Base-by-base conservation (phyloP, 2,888 invertebrate genomes). In the Oeneis ivallda region DNA sequence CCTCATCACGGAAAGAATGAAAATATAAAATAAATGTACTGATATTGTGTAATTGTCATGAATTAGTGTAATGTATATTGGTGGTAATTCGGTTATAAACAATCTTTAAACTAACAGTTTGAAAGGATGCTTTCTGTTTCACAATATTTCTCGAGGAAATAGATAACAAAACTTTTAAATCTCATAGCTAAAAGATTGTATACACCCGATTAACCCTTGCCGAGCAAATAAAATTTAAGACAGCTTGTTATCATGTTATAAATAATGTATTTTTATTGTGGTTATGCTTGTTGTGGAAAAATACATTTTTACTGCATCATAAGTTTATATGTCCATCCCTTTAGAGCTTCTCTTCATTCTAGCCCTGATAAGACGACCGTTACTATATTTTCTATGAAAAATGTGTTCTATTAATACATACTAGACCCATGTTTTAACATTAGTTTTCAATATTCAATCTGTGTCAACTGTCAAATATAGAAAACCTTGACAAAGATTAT, bases 251-350 rank as follows among this genome's bases (percentile, higher is more conserved):
- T 34, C 45, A 0, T 58, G 58, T 58, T 58, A 58, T 58, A 45
- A 10, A 43, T 58, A 65, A 8, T 74, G 72, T 70, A 64, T 64
- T 73, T 64, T 73, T 67, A 71, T 73, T 73, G 72, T 70, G 68
- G 71, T 74, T 74, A 78, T 73, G 79, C 76, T 70, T 62, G 61
- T 67, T 69, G 74, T 74, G 58, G 67, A 66, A 64, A 75, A 70
- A 71, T 72, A 74, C 15, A 61, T 58, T 64, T 61, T 54, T 41
- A 53, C 58, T 58, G 58, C 58, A 58, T 58, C 34, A 34, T 47
- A 58, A 10, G 56, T 26, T 58, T 47, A 45, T 54, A 34, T 34
- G 32, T 58, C 7, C 19, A 26, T 57, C 13, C 11, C 9, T 32
- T 34, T 34, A 9, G 11, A 4, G 1, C 17, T 26, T 5, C 26